Evolutionary conservation across 2,797 vertebrate species (phyloP), one percentile per base, ranked within the genome.

Genomic region (Pseudochromis fuscus): DNA sequence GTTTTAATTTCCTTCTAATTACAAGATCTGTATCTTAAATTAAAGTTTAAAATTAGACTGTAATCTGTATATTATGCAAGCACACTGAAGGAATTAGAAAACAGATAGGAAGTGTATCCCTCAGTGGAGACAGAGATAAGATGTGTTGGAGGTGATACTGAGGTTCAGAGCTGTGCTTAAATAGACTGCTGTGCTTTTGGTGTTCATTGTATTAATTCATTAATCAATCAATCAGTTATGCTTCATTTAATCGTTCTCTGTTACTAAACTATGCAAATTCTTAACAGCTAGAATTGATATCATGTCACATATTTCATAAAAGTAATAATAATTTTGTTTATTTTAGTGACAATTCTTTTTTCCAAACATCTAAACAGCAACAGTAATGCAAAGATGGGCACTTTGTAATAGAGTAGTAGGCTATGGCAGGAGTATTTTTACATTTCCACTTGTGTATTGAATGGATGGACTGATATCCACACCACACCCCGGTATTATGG

Each of bases 401-500:
- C 2, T 52, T 31, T 31, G 2, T 61, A 64, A 62, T 1, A 3
- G 10, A 59, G n/a, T 21, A 48, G 37, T n/a, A 50, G 9, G n/a
- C 53, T 48, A 25, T 21, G 62, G 52, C 4, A 15, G 30, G 18
- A n/a, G 31, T 7, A 19, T 46, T 59, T 15, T 49, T 35, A n/a
- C n/a, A 35, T 46, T 75, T 19, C 23, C 60, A 60, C n/a, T 45
- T 24, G 60, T 61, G n/a, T 24, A 63, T 48, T 67, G 40, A 57
- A 28, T 46, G 49, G 45, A 44, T 37, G 28, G 18, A 62, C 35
- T 27, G 49, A 79, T 55, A 75, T 53, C 64, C 27, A 61, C 51
- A 67, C 64, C 62, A 37, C 30, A 62, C 27, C 40, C n/a, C n/a
- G n/a, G n/a, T n/a, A 35, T 62, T 68, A 86, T 83, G 37, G 77